A percentile compares a stretch with the other conserved stretches of the same genome.
Conservation (phyloP, 1,140 invertebrate species). For the Nebria ingens region DNA sequence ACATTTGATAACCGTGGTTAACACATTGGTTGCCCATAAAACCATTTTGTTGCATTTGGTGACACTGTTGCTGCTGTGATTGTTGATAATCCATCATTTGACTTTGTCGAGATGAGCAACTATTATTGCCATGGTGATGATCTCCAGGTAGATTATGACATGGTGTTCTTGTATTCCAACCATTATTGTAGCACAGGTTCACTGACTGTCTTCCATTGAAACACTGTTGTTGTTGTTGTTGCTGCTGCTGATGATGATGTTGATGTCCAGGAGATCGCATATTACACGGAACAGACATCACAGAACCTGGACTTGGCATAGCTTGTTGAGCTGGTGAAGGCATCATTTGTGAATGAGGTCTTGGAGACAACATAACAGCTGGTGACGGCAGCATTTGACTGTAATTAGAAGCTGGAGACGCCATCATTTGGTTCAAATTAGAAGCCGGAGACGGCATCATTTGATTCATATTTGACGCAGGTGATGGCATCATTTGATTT, state of each 20-base stretch:
- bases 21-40: conserved; percentile 36
- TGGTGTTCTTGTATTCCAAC: not conserved
- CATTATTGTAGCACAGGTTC: not conserved
- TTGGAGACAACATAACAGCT: not conserved
- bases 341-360: not conserved
- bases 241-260: conserved; percentile 21
- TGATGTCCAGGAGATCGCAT: conserved; percentile 14
- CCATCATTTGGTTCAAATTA: conserved; percentile 19
- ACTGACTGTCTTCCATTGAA: conserved; percentile 16
- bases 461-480: conserved; percentile 14
- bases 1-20: conserved; percentile 35
- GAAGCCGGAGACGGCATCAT: conserved; percentile 19
- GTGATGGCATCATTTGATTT: conserved; percentile 19
- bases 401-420: conserved; percentile 10
- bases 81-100: not conserved
- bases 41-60: conserved; percentile 15
- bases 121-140: conserved; percentile 25
- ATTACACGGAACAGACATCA: not conserved
- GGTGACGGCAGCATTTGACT: conserved; percentile 1
- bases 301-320: not conserved
- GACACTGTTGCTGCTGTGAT: conserved; percentile 11
- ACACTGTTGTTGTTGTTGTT: conserved; percentile 25
- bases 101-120: conserved; percentile 21
- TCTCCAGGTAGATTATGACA: conserved; percentile 1
- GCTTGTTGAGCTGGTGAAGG: not conserved